Evolutionary conservation across 2,797 vertebrate species (phyloP).

Genomic region (Rhodeus uyekii): DNA sequence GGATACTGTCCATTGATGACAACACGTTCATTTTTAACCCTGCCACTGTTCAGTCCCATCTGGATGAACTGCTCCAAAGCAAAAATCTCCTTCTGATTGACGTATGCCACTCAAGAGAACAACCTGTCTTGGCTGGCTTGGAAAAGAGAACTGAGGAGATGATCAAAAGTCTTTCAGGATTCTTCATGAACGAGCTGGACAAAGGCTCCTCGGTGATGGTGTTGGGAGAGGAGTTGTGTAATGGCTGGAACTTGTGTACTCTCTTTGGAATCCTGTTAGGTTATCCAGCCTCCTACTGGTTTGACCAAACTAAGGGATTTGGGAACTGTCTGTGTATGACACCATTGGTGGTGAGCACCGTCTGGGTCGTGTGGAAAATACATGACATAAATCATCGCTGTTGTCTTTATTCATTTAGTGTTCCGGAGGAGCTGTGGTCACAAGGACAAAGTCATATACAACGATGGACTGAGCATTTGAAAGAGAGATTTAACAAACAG

Average conservation of each 20-base stretch:
- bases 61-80: constrained; percentile 67
- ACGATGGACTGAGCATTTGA: constrained; percentile 77
- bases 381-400: constrained; percentile 62
- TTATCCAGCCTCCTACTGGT: constrained; percentile 87
- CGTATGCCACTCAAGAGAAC: constrained; percentile 70
- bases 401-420: constrained; percentile 88
- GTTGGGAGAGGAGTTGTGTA: constrained; percentile 63
- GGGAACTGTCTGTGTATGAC: constrained; percentile 87
- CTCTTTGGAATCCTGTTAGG: constrained; percentile 87
- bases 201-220: constrained; percentile 44
- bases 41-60: constrained; percentile 49
- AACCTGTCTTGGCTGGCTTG: constrained; percentile 66
- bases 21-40: constrained; percentile 77
- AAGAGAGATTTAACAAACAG: constrained; percentile 77
- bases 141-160: constrained; percentile 60
- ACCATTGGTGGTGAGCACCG: constrained; percentile 81
- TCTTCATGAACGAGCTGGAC: constrained; percentile 62
- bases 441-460: constrained; percentile 67
- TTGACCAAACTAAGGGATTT: constrained; percentile 70
- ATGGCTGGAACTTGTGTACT: constrained; percentile 88
- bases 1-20: constrained; percentile 76
- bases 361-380: constrained; percentile 70
- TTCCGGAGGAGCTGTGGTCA: constrained; percentile 79
- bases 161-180: constrained; percentile 66
- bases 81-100: constrained; percentile 73